Percentiles rank a stretch among this genome's conserved stretches.
These are phyloP conservation scores for Stegodyphus mimosarum DNA, from an alignment of 1,140 invertebrate genomes.

Conservation along the genomic window DNA sequence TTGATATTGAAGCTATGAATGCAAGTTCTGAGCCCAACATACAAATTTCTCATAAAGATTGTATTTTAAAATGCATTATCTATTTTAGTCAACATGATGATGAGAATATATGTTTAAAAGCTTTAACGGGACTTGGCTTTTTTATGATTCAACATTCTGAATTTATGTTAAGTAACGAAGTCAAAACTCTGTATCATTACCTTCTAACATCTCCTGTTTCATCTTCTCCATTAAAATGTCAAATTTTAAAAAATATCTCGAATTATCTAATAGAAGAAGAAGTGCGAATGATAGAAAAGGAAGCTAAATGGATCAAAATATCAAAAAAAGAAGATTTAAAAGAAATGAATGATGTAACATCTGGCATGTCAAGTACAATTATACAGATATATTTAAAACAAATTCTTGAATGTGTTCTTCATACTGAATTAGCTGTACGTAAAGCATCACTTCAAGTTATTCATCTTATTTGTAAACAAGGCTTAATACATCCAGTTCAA, in stretches of 20 bases:
- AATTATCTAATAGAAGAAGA: conserved; percentile 96
- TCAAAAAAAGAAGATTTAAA: conserved; percentile 95
- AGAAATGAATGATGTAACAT: conserved; percentile 95
- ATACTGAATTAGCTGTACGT: conserved; percentile 83
- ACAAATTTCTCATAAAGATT: conserved; percentile 79
- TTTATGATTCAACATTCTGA: conserved; percentile 95
- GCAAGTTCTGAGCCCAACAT: conserved; percentile 67
- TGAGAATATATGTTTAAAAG: conserved; percentile 79
- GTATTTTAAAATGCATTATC: conserved; percentile 87
- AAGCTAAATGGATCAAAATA: conserved; percentile 93
- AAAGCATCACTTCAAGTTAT: conserved; percentile 92
- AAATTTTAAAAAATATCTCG: conserved; percentile 94
- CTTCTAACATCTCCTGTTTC: conserved; percentile 78
- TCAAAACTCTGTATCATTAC: conserved; percentile 92
- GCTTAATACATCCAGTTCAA: conserved; percentile 95
- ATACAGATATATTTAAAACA: conserved; percentile 97
- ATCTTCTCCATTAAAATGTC: conserved; percentile 81
- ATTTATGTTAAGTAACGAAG: conserved; percentile 86
- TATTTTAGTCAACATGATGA: conserved; percentile 81
- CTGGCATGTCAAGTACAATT: conserved; percentile 96
- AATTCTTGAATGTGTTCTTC: conserved; percentile 91
- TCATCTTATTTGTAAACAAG: conserved; percentile 93
- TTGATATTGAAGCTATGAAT: conserved; percentile 80
- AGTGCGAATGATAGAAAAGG: conserved; percentile 93
- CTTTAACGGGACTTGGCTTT: conserved; percentile 78